A percentile compares a stretch with the other conserved stretches of the same genome.
phyloP scores from a whole-genome alignment of 2,888 invertebrate genomes.

The Holacanthella duospinosa region DNA sequence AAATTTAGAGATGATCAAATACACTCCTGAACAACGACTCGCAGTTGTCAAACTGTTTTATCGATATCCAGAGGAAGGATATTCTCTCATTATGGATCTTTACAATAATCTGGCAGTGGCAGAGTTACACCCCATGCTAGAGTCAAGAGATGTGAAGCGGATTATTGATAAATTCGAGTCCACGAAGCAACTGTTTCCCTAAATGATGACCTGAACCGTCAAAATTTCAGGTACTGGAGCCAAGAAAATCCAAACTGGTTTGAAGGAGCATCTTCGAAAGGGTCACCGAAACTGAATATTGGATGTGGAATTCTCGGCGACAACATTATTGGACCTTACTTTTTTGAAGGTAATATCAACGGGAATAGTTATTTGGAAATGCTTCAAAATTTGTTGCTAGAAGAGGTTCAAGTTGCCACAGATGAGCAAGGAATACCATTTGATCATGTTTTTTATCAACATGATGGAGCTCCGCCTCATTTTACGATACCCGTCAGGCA shows the following conservation, averaged over 20 bases:
- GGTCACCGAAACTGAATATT: not conserved
- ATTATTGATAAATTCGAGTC: not conserved
- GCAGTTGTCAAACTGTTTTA: not conserved
- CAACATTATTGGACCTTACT: not conserved
- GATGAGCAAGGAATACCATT: not conserved
- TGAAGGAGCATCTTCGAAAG: not conserved
- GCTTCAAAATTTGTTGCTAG: not conserved
- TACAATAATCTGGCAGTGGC: not conserved
- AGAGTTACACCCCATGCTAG: not conserved
- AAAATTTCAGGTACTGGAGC: not conserved
- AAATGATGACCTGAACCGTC: not conserved
- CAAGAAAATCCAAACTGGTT: conserved; percentile 1
- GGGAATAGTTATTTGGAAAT: not conserved
- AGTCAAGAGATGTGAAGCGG: not conserved
- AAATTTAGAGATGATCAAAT: not conserved
- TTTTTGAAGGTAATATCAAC: not conserved
- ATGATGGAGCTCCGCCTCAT: not conserved
- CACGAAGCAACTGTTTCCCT: not conserved
- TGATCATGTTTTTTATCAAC: not conserved
- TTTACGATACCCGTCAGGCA: not conserved
- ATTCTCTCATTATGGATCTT: not conserved
- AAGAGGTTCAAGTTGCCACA: not conserved
- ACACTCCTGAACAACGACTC: not conserved
- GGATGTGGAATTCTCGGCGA: not conserved
- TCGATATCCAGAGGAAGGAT: not conserved